A percentile compares a stretch with the other conserved stretches of the same genome.
phyloP scores from a whole-genome alignment of 2,888 invertebrate genomes.

The Adineta ricciae region DNA sequence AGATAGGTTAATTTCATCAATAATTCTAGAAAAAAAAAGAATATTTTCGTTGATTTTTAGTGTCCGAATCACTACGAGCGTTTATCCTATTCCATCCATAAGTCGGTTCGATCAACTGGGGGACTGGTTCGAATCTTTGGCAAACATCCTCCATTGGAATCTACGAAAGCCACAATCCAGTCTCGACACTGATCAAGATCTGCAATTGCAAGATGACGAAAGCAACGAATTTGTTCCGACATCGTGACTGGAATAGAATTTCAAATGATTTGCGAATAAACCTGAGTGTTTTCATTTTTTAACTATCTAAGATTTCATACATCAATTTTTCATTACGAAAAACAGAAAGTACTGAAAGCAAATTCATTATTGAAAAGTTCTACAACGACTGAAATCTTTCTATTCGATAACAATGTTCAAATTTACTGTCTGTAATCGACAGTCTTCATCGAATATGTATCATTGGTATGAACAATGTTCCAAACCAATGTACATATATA shows the following conservation, averaged over 20 bases:
- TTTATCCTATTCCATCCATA: constrained; percentile 88
- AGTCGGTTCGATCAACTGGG: constrained; percentile 88
- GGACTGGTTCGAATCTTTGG: constrained; percentile 91
- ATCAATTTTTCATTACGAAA: too few relatives aligned
- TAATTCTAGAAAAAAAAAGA: neutral
- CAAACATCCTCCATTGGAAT: constrained; percentile 93
- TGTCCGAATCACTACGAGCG: constrained; percentile 82
- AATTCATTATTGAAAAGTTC: too few relatives aligned
- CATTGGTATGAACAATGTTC: neutral
- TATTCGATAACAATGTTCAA: too few relatives aligned
- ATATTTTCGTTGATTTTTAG: constrained; percentile 52
- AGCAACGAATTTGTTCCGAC: too few relatives aligned
- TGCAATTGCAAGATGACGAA: neutral
- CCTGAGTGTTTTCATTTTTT: too few relatives aligned
- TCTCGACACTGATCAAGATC: neutral
- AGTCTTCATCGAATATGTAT: neutral
- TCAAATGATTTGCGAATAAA: too few relatives aligned
- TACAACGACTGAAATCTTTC: too few relatives aligned
- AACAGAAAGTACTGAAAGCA: too few relatives aligned
- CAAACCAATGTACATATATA: neutral
- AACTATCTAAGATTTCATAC: too few relatives aligned
- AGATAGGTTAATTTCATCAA: constrained; percentile 65
- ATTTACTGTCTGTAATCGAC: too few relatives aligned
- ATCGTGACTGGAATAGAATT: too few relatives aligned
- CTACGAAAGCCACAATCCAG: constrained; percentile 72